A percentile compares a stretch with the other conserved stretches of the same genome.
Conservation (phyloP, 2,113 vertebrate species). For the Tetrax tetrax region DNA sequence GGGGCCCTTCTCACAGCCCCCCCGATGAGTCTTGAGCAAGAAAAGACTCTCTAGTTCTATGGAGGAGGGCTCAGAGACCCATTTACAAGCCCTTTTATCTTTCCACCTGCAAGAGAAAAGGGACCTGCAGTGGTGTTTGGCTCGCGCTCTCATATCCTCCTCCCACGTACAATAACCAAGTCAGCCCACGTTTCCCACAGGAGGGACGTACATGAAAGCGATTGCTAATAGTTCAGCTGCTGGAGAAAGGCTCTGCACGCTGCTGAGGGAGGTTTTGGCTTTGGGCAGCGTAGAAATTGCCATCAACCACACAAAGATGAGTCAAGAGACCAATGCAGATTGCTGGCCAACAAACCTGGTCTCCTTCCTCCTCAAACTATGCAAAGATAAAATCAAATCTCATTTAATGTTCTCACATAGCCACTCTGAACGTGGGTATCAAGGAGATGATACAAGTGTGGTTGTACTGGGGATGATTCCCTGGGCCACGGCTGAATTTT, state of each 20-base stretch:
- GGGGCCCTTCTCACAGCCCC: background rate
- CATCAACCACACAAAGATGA: background rate
- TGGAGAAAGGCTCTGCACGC: background rate
- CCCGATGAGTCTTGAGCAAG: background rate
- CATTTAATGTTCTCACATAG: background rate
- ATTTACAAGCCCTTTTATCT: background rate
- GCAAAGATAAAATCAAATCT: background rate
- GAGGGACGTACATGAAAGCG: background rate
- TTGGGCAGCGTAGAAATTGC: background rate
- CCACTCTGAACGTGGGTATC: fast-evolving
- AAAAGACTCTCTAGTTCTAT: background rate
- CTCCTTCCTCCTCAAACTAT: background rate
- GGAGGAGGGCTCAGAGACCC: background rate
- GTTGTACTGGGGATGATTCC: background rate
- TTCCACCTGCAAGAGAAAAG: background rate
- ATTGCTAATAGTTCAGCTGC: background rate
- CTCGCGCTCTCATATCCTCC: background rate
- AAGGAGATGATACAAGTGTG: fast-evolving
- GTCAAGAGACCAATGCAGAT: fast-evolving
- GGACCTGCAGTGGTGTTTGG: background rate
- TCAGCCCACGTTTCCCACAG: background rate
- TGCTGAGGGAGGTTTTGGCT: background rate
- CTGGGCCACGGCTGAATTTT: background rate
- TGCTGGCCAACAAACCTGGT: background rate
- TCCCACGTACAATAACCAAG: background rate